Conservation (phyloP, 2,888 invertebrate species). For the Hypena proboscidalis region DNA sequence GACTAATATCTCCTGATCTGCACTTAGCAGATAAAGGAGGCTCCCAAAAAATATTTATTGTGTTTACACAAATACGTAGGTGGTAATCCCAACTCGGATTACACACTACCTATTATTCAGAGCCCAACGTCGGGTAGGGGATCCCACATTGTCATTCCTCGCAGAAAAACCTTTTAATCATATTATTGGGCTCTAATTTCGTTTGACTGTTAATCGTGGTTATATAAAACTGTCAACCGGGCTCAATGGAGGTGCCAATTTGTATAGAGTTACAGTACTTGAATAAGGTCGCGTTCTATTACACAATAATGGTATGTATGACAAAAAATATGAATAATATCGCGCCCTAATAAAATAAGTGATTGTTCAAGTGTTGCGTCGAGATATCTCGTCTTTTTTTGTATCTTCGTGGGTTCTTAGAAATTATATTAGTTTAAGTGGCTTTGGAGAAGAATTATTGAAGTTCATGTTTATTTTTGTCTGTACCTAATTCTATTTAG, state of each 20-base stretch:
- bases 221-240: slow-evolving; percentile 80
- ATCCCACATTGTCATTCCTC: slow-evolving; percentile 50
- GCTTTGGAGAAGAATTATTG: slow-evolving; percentile 27
- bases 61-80: slow-evolving; percentile 84
- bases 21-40: slow-evolving; percentile 62
- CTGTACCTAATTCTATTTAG: not conserved
- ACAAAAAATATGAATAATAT: slow-evolving; percentile 61
- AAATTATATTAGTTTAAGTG: slow-evolving; percentile 46
- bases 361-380: slow-evolving; percentile 65
- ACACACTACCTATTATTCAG: slow-evolving; percentile 60
- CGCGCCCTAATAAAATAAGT: slow-evolving; percentile 62
- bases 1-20: slow-evolving; percentile 62
- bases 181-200: slow-evolving; percentile 86
- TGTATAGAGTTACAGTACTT: slow-evolving; percentile 73
- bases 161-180: slow-evolving; percentile 68
- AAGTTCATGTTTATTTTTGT: slow-evolving; percentile 5
- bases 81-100: slow-evolving; percentile 82
- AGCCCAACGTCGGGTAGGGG: slow-evolving; percentile 62
- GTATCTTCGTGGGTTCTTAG: slow-evolving; percentile 22
- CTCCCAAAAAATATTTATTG: slow-evolving; percentile 79
- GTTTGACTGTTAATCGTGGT: slow-evolving; percentile 80
- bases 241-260: slow-evolving; percentile 79
- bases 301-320: slow-evolving; percentile 58
- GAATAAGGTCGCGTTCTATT: slow-evolving; percentile 63
- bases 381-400: slow-evolving; percentile 36